These are phyloP conservation scores for Tetraodon nigroviridis DNA, from an alignment of 2,113 vertebrate genomes.

Conservation along the genomic window DNA sequence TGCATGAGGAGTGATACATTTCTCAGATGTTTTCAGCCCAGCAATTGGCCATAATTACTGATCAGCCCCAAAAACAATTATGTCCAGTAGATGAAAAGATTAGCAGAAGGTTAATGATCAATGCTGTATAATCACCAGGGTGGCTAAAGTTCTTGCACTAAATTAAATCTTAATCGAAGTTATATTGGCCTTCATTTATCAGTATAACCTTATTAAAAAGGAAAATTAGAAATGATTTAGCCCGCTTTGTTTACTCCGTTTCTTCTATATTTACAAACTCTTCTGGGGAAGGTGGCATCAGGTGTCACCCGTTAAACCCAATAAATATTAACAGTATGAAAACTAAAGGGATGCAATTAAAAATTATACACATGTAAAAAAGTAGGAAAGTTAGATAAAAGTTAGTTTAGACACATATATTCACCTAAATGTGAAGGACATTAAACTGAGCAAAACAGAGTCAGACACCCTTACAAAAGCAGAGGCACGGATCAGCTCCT, in stretches of 20 bases:
- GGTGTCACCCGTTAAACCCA: too few relatives aligned
- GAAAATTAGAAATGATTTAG: too few relatives aligned
- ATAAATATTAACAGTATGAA: too few relatives aligned
- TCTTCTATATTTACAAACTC: too few relatives aligned
- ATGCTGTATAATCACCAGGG: background rate
- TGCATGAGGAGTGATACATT: background rate
- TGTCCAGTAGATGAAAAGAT: background rate
- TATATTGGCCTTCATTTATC: conserved; percentile 17
- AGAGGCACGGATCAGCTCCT: conserved; percentile 58
- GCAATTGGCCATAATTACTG: background rate
- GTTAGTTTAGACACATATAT: too few relatives aligned
- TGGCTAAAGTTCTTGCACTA: background rate
- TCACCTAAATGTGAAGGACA: conserved; percentile 55
- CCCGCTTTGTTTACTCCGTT: too few relatives aligned
- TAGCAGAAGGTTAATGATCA: too few relatives aligned
- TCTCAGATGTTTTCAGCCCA: background rate
- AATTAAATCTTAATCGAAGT: conserved; percentile 22
- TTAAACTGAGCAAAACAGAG: conserved; percentile 62
- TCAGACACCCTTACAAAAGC: conserved; percentile 44
- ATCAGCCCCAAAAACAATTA: background rate
- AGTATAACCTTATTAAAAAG: background rate
- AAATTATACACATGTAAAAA: too few relatives aligned
- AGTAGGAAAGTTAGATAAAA: background rate
- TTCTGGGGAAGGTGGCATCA: too few relatives aligned
- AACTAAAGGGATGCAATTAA: too few relatives aligned